Percentiles rank a stretch among this genome's conserved stretches.
Conservation (phyloP, 2,797 vertebrate species). For the Psittacula derbiana region DNA sequence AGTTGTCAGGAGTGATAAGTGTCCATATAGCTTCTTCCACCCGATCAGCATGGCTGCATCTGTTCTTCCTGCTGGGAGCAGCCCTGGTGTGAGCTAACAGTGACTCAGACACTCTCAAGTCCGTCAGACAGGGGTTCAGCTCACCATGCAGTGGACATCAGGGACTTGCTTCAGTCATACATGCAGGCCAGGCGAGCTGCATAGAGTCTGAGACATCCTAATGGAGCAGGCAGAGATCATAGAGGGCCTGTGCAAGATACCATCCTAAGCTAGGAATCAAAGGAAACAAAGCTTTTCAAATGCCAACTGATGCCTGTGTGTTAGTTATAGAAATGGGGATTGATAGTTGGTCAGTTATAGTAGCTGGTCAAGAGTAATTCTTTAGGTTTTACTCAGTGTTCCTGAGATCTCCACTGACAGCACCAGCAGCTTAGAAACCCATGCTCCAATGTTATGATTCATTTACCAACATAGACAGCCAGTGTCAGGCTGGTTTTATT, state of each 20-base stretch:
- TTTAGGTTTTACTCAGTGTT: background rate
- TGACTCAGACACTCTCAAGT: background rate
- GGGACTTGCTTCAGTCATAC: background rate
- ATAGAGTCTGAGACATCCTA: background rate
- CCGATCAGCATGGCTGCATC: accelerated
- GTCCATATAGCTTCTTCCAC: background rate
- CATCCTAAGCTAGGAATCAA: background rate
- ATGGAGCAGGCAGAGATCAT: background rate
- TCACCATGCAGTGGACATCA: background rate
- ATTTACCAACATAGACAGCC: accelerated
- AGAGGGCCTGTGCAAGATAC: background rate
- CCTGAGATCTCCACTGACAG: background rate
- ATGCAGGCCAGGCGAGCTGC: accelerated
- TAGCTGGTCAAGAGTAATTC: background rate
- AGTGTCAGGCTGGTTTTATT: background rate
- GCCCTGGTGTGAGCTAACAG: background rate
- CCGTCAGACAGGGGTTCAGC: background rate
- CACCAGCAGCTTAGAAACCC: background rate
- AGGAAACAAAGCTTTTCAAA: background rate
- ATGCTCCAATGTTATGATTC: background rate
- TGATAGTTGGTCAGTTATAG: background rate
- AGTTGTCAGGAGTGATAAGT: background rate
- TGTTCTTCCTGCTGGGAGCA: background rate
- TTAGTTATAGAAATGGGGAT: background rate
- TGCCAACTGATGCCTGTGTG: accelerated